Percentiles rank a stretch among this genome's conserved stretches.
phyloP scores from a whole-genome alignment of 2,888 invertebrate species.

The Reticulitermes lucifugus region DNA sequence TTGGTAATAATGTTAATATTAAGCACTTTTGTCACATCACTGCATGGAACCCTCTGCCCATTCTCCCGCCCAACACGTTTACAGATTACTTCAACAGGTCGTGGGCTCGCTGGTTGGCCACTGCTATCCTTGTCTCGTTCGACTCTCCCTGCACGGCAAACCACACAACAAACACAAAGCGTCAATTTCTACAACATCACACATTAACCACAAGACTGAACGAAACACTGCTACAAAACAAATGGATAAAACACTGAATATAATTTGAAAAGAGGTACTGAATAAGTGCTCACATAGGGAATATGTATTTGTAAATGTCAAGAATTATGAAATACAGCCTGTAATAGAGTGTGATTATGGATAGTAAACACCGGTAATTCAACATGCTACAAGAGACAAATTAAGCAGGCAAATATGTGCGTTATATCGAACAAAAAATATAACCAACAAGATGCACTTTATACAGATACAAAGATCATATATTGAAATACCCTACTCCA shows the following conservation, averaged over 20 bases:
- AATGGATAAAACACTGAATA: not conserved
- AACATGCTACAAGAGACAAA: too few relatives aligned
- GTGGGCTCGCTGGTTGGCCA: conserved; percentile 96
- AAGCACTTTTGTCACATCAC: conserved; percentile 50
- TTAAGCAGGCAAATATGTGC: too few relatives aligned
- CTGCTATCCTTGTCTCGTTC: conserved; percentile 95
- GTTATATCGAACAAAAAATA: too few relatives aligned
- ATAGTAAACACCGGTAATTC: too few relatives aligned
- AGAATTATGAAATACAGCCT: too few relatives aligned
- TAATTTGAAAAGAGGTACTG: not conserved
- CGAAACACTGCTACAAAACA: conserved; percentile 16
- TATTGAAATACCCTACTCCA: too few relatives aligned
- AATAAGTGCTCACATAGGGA: not conserved
- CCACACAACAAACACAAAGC: conserved; percentile 41
- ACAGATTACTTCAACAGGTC: conserved; percentile 88
- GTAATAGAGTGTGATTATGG: too few relatives aligned
- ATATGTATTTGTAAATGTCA: too few relatives aligned
- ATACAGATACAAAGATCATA: too few relatives aligned
- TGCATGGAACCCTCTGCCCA: conserved; percentile 39
- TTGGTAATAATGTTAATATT: conserved; percentile 47
- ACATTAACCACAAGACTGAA: not conserved
- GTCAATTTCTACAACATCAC: conserved; percentile 42
- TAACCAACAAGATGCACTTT: too few relatives aligned
- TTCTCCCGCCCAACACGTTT: conserved; percentile 19
- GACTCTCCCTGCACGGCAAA: conserved; percentile 77